Percentiles rank a stretch among this genome's conserved stretches.
These are phyloP conservation scores for Nixonia krombeini DNA, from an alignment of 1,140 invertebrate genomes.

Conservation along the genomic window DNA sequence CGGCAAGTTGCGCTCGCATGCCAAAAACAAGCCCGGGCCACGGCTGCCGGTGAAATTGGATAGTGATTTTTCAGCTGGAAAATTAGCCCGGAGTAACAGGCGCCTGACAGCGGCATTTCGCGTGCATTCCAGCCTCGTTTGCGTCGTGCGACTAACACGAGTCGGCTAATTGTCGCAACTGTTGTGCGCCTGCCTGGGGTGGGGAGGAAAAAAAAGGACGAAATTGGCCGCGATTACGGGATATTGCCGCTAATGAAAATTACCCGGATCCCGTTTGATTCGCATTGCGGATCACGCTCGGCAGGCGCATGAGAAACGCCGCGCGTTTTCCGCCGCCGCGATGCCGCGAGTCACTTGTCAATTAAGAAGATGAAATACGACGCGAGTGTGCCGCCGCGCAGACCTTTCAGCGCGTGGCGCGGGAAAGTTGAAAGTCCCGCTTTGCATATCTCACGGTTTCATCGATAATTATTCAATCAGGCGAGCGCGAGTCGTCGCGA, in stretches of 20 bases:
- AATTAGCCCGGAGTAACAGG: constrained; percentile 56
- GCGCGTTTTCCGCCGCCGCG: no score
- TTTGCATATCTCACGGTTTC: constrained; percentile 37
- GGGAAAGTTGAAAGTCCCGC: constrained; percentile 20
- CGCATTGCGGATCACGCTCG: neutral
- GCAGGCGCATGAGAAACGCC: neutral
- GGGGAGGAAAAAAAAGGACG: neutral
- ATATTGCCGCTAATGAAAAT: constrained; percentile 16
- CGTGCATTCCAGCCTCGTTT: constrained; percentile 28
- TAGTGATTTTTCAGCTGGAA: constrained; percentile 61
- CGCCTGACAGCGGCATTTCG: constrained; percentile 37
- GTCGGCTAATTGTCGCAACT: constrained; percentile 26
- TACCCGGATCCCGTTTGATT: neutral
- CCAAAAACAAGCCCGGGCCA: constrained; percentile 38
- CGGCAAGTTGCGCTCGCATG: constrained; percentile 39
- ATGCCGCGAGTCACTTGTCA: no score
- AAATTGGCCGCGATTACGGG: neutral
- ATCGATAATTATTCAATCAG: constrained; percentile 44
- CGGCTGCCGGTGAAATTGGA: constrained; percentile 42
- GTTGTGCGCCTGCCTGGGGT: neutral
- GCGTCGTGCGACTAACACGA: constrained; percentile 14
- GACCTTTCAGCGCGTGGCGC: neutral
- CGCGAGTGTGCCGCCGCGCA: no score
- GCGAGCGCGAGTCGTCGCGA: constrained; percentile 1
- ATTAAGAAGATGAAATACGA: neutral